These are phyloP conservation scores for Pipistrellus pygmaeus DNA, from an alignment of 2,797 vertebrate species.

Conservation along the genomic window DNA sequence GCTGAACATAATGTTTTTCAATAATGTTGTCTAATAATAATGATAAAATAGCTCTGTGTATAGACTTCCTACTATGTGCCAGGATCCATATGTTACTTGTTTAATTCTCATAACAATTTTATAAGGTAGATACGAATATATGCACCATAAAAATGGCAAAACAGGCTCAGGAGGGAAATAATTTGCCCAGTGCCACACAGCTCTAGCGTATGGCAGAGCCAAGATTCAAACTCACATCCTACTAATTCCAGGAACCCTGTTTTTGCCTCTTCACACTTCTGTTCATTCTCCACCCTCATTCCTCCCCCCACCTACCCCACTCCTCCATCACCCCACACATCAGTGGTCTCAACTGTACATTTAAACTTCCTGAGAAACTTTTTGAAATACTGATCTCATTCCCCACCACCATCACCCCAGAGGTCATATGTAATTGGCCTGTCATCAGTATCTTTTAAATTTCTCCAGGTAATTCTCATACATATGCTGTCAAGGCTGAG, in stretches of 20 bases:
- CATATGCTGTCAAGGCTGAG: background rate
- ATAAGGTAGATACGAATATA: background rate
- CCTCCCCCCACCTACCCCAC: background rate
- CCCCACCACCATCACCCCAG: background rate
- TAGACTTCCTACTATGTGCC: background rate
- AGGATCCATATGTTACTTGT: background rate
- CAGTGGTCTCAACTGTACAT: background rate
- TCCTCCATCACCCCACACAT: background rate
- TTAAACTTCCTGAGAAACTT: background rate
- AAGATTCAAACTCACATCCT: background rate
- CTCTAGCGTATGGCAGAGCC: background rate
- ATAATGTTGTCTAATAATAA: background rate
- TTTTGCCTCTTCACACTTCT: background rate
- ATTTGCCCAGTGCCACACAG: background rate
- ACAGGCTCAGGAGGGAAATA: background rate
- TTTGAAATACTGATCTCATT: background rate
- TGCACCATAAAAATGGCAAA: background rate
- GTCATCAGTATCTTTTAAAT: background rate
- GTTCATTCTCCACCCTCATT: background rate
- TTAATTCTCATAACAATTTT: background rate
- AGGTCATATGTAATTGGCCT: background rate
- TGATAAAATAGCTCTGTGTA: background rate
- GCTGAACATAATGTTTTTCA: background rate
- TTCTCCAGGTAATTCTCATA: background rate
- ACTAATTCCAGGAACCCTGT: background rate